These are phyloP conservation scores for Tyria jacobaeae DNA, from an alignment of 2,888 invertebrate species.

Conservation along the genomic window DNA sequence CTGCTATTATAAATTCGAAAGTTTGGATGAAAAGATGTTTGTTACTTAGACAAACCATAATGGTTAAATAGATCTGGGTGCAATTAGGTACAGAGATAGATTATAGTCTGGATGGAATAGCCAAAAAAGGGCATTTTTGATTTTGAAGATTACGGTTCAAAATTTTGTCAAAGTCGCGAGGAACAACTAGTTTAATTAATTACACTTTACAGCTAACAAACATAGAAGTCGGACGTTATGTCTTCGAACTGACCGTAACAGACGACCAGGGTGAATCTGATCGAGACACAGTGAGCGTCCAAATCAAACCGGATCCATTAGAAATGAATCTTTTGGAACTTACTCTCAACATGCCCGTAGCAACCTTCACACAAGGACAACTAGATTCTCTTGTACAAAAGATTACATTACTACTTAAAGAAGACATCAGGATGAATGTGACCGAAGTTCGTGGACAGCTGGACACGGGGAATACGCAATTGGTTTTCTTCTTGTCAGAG, in stretches of 20 bases:
- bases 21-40: too few relatives aligned
- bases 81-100: too few relatives aligned
- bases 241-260: conserved; percentile 95
- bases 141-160: too few relatives aligned
- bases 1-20: too few relatives aligned
- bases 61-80: too few relatives aligned
- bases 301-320: conserved; percentile 92
- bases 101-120: too few relatives aligned
- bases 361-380: conserved; percentile 85
- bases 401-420: conserved; percentile 92
- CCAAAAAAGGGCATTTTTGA: too few relatives aligned
- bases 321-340: conserved; percentile 93
- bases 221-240: conserved; percentile 94
- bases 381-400: conserved; percentile 92
- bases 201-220: conserved; percentile 88
- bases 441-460: conserved; percentile 87
- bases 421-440: conserved; percentile 89
- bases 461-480: conserved; percentile 87
- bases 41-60: too few relatives aligned
- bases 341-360: conserved; percentile 91
- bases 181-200: too few relatives aligned
- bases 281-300: conserved; percentile 93
- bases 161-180: too few relatives aligned
- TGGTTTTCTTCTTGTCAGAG: conserved; percentile 90
- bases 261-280: conserved; percentile 95